Evolutionary conservation across 1,140 invertebrate species (phyloP).

Genomic region (Steinernema khuongi): DNA sequence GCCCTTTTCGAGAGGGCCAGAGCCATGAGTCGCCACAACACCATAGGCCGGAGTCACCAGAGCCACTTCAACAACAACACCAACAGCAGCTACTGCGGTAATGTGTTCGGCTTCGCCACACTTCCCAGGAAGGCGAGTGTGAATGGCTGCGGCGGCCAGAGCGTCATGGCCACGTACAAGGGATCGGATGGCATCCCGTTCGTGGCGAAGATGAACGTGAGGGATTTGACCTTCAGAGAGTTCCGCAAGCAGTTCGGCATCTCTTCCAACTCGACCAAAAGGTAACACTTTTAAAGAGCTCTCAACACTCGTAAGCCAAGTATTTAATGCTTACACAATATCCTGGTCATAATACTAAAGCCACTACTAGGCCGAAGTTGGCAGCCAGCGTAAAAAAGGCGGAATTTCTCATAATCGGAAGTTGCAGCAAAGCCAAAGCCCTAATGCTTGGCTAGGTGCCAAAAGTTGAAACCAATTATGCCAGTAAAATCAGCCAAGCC

Average conservation of each 20-base stretch:
- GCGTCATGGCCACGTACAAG: constrained; percentile 4
- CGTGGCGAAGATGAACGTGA: constrained; percentile 17
- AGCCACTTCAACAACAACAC: neutral
- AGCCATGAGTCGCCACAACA: neutral
- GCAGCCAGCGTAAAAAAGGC: no score
- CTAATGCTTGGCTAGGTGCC: no score
- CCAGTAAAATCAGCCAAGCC: neutral
- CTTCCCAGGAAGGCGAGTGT: neutral
- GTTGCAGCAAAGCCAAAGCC: no score
- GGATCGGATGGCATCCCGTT: constrained; percentile 21
- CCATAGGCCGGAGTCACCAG: neutral
- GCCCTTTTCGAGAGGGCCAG: neutral
- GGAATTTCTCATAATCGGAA: no score
- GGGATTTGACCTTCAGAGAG: constrained; percentile 21
- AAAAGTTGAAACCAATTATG: no score
- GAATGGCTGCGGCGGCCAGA: neutral
- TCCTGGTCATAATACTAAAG: no score
- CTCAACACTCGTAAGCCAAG: no score
- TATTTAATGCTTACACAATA: no score
- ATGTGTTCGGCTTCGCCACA: constrained; percentile 18
- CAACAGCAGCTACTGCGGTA: constrained; percentile 24
- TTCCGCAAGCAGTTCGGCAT: constrained; percentile 31
- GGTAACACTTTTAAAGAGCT: no score
- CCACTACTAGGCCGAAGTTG: no score
- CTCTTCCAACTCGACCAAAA: constrained; percentile 22